Conservation (phyloP, 2,797 vertebrate species). For the Sebastes matsubarae region DNA sequence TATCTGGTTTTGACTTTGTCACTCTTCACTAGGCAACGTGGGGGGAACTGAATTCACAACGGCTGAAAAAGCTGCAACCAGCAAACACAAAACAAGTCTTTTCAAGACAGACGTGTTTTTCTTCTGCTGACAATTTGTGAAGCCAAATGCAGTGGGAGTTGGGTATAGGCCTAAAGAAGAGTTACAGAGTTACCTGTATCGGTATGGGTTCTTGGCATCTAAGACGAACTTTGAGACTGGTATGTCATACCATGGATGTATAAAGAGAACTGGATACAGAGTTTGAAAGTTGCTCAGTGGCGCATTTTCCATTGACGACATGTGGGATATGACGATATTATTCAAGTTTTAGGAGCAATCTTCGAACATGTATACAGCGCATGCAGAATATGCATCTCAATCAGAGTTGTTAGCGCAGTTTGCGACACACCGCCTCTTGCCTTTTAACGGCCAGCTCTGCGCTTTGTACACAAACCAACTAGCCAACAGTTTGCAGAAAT, state of each 20-base stretch:
- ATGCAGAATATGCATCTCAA: too few species aligned
- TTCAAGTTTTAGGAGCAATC: too few species aligned
- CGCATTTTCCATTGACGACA: too few species aligned
- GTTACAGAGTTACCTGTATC: background rate
- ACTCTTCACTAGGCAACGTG: slow-evolving; percentile 47
- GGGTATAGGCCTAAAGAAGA: background rate
- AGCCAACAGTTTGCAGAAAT: too few species aligned
- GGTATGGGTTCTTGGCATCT: background rate
- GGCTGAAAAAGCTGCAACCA: slow-evolving; percentile 29
- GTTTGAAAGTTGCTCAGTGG: background rate
- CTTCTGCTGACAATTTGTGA: slow-evolving; percentile 15
- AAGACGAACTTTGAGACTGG: background rate
- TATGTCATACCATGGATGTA: background rate
- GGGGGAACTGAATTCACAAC: slow-evolving; percentile 34
- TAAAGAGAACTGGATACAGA: background rate
- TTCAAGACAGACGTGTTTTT: slow-evolving; percentile 13
- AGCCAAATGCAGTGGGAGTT: background rate
- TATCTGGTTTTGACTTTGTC: slow-evolving; percentile 58
- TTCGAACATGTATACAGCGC: too few species aligned
- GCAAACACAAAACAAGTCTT: slow-evolving; percentile 36
- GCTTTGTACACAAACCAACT: too few species aligned
- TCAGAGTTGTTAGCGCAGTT: too few species aligned
- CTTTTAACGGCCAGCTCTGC: too few species aligned
- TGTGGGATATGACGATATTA: too few species aligned
- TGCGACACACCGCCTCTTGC: too few species aligned